phyloP scores from a whole-genome alignment of 30 jellyfish, hydroid and myxozoan genomes.

The Phacellophora camtschatica region DNA sequence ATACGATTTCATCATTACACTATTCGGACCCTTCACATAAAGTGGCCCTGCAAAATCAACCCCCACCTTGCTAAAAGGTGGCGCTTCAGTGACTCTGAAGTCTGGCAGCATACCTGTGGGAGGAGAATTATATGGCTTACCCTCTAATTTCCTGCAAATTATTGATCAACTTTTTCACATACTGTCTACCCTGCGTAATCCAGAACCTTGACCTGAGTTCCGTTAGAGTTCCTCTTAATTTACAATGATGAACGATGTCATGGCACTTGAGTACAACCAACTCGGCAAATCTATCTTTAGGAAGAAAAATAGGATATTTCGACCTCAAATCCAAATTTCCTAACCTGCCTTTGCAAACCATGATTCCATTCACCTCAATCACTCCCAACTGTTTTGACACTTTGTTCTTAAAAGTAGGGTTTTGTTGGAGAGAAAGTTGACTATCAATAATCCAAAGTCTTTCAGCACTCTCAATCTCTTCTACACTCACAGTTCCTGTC shows the following conservation, averaged over 20 bases:
- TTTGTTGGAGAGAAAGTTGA: too few relatives aligned
- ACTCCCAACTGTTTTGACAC: not conserved
- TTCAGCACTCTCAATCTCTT: too few relatives aligned
- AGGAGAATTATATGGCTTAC: slow-evolving; percentile 15
- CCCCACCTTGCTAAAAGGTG: slow-evolving; percentile 17
- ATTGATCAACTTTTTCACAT: slow-evolving; percentile 14
- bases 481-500: too few relatives aligned
- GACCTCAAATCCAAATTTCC: slow-evolving; percentile 26
- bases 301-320: slow-evolving; percentile 39
- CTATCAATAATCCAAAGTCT: too few relatives aligned
- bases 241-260: not conserved
- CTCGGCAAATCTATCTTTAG: slow-evolving; percentile 15
- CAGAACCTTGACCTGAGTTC: slow-evolving; percentile 39
- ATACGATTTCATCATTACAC: slow-evolving; percentile 15
- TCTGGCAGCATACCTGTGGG: slow-evolving; percentile 26
- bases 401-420: too few relatives aligned
- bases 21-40: not conserved
- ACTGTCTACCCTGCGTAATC: slow-evolving; percentile 59
- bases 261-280: slow-evolving; percentile 32
- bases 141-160: slow-evolving; percentile 28
- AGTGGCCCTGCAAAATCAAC: slow-evolving; percentile 26
- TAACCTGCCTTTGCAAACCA: slow-evolving; percentile 27
- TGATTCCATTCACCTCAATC: not conserved
- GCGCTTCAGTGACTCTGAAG: slow-evolving; percentile 25
- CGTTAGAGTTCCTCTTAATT: slow-evolving; percentile 39